Base-by-base conservation (phyloP, 2,888 invertebrate genomes). In the Diarsia brunnea region DNA sequence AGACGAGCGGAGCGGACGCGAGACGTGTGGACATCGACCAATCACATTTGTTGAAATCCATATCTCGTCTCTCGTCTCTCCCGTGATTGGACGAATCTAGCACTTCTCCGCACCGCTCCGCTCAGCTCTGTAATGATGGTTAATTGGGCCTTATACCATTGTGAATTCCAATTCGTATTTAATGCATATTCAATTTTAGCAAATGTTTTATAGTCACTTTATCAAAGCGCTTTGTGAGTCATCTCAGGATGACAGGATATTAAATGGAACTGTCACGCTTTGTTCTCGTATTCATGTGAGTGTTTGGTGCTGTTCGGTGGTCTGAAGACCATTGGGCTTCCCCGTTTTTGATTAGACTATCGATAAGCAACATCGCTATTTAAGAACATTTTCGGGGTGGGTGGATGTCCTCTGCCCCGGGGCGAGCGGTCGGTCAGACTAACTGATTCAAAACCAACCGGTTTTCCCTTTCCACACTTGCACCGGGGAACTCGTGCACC, bases 141-240 rank as follows among this genome's bases (percentile, higher is more conserved):
- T n/a, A 38, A 38, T 61, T 21, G 12, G n/a, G n/a, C 12, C 38
- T n/a, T 53, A 31, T 11, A 45, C 49, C n/a, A n/a, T 64, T 47
- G 43, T 79, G 75, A 51, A 80, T 60, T 84, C 69, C 81, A 65
- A 68, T 84, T 73, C n/a, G 63, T 68, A 71, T 67, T 83, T 58
- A 53, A 71, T 71, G 66, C 12, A 31, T 45, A 60, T 24, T 43
- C 14, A 11, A 47, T 7, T 61, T 21, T 38, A 53, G 21, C 19
- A 14, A 5, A 49, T 43, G 31, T 68, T 63, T 53, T 71, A 63
- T 69, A 38, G 69, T 71, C n/a, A n/a, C n/a, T n/a, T n/a, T 71
- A 71, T 80, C 47, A n/a, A 31, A 53, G 61, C 53, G 49, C 24
- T 24, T 66, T 31, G 38, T 79, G 65, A 64, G 21, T 79, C 64